Percentiles rank a stretch among this genome's conserved stretches.
Conservation (phyloP, 2,797 vertebrate species). For the Acipenser oxyrinchus region DNA sequence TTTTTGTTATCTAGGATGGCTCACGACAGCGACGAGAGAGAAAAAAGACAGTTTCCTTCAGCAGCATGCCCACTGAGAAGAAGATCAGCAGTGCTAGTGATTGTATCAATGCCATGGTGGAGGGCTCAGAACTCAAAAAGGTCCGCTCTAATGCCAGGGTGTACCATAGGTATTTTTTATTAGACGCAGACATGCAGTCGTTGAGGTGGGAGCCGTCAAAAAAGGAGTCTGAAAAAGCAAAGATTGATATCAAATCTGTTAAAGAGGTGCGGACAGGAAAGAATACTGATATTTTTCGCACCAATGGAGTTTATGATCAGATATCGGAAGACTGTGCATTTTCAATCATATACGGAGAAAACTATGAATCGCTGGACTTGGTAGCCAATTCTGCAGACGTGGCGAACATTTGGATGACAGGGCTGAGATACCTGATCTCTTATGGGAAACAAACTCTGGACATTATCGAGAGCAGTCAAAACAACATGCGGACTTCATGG, state of each 20-base stretch:
- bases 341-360: constrained; percentile 85
- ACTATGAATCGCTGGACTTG: constrained; percentile 84
- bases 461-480: constrained; percentile 84
- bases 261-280: constrained; percentile 88
- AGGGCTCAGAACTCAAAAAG: constrained; percentile 86
- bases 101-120: constrained; percentile 86
- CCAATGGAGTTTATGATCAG: constrained; percentile 87
- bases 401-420: constrained; percentile 91
- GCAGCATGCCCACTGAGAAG: constrained; percentile 87
- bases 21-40: constrained; percentile 78
- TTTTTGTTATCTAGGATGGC: constrained; percentile 59
- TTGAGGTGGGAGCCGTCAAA: constrained; percentile 91
- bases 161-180: constrained; percentile 81
- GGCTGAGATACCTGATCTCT: constrained; percentile 73
- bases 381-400: constrained; percentile 84
- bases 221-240: constrained; percentile 90
- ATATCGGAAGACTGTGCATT: constrained; percentile 90
- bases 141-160: constrained; percentile 83
- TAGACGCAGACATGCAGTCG: constrained; percentile 84
- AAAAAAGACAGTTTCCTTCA: constrained; percentile 92
- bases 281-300: constrained; percentile 89
- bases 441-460: constrained; percentile 85
- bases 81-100: constrained; percentile 90
- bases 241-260: constrained; percentile 76
- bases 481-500: constrained; percentile 85